These are phyloP conservation scores for Bombus terrestris DNA, from an alignment of 1,140 invertebrate genomes.

Conservation along the genomic window DNA sequence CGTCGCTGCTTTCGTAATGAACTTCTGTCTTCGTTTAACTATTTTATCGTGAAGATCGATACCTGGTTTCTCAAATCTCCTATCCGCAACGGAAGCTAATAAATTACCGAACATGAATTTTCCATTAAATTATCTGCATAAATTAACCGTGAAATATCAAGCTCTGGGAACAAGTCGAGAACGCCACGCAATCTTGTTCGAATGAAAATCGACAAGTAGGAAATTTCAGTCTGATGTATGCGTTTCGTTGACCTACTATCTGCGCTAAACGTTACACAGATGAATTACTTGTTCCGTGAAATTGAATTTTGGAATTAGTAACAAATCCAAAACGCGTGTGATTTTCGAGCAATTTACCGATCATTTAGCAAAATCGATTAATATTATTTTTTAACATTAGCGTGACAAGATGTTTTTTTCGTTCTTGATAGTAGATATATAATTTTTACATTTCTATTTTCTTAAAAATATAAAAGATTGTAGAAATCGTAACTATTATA, in stretches of 20 bases:
- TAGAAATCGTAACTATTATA: too few species aligned
- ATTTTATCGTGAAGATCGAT: constrained; percentile 20
- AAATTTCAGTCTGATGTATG: background rate
- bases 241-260: too few species aligned
- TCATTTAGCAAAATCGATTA: too few species aligned
- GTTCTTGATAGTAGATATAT: too few species aligned
- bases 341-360: too few species aligned
- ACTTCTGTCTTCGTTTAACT: constrained; percentile 31
- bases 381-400: too few species aligned
- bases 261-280: too few species aligned
- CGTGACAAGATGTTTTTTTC: too few species aligned
- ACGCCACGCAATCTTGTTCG: background rate
- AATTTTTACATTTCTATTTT: too few species aligned
- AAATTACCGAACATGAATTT: constrained; percentile 41
- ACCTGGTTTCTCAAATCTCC: constrained; percentile 14
- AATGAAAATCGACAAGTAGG: constrained; percentile 4
- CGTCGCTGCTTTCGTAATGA: constrained; percentile 19
- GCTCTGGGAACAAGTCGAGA: background rate
- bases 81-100: background rate
- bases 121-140: constrained; percentile 39
- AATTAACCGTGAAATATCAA: constrained; percentile 26
- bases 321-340: background rate
- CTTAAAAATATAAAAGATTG: too few species aligned
- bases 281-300: background rate
- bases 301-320: background rate